Evolutionary conservation across 2,888 invertebrate species (phyloP).

Genomic region (Morinoia aosen): DNA sequence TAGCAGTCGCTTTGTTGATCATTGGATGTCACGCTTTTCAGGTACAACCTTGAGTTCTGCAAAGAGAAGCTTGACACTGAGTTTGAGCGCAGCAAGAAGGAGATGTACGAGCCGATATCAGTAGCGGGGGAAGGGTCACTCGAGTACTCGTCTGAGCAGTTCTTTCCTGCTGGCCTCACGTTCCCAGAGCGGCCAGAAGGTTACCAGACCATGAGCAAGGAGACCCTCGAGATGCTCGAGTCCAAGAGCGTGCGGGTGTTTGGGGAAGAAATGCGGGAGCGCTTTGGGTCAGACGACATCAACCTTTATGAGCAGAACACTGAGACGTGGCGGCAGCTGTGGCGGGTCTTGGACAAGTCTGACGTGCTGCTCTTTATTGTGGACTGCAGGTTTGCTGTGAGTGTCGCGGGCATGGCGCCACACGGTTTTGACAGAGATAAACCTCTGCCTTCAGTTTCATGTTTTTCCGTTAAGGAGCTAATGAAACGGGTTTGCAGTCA

Average conservation of each 20-base stretch:
- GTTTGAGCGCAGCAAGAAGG: conserved; percentile 55
- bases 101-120: conserved; percentile 56
- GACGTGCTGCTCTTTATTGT: conserved; percentile 89
- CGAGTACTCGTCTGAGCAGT: conserved; percentile 80
- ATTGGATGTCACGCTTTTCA: conserved; percentile 23
- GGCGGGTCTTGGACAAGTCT: conserved; percentile 95
- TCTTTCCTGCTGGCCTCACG: conserved; percentile 80
- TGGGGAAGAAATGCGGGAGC: conserved; percentile 58
- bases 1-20: too few relatives aligned
- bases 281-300: conserved; percentile 74
- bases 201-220: conserved; percentile 80
- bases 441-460: too few relatives aligned
- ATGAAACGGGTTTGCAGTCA: too few relatives aligned
- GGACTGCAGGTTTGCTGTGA: conserved; percentile 81
- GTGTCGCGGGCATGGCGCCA: conserved; percentile 7
- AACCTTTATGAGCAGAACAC: conserved; percentile 94
- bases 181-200: conserved; percentile 85
- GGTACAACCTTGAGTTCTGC: conserved; percentile 65
- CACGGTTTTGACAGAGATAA: too few relatives aligned
- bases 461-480: too few relatives aligned
- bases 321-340: conserved; percentile 96
- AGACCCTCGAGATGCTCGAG: conserved; percentile 83
- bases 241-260: conserved; percentile 80
- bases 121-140: conserved; percentile 72
- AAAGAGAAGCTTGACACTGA: conserved; percentile 69